Conservation (phyloP, 2,113 vertebrate species). For the Muntiacus reevesi region DNA sequence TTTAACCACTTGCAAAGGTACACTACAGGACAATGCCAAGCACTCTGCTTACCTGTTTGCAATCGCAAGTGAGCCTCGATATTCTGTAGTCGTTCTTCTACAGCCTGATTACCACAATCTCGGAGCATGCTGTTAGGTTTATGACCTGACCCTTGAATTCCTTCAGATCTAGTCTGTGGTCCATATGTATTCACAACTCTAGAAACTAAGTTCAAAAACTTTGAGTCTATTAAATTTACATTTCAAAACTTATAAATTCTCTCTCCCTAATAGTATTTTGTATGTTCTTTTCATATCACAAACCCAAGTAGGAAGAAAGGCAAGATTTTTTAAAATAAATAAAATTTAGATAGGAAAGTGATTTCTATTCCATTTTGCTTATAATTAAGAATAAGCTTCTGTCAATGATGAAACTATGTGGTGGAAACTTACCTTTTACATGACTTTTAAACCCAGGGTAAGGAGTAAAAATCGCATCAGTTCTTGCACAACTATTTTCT, state of each 20-base stretch:
- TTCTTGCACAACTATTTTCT: constrained; percentile 99
- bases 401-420: not conserved
- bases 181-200: constrained; percentile 96
- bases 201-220: constrained; percentile 85
- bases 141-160: constrained; percentile 79
- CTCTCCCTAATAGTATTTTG: not conserved
- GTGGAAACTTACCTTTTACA: constrained; percentile 89
- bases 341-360: constrained; percentile 16
- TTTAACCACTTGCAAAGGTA: not conserved
- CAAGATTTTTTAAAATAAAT: constrained; percentile 18
- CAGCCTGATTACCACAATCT: constrained; percentile 91
- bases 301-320: not conserved
- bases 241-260: constrained; percentile 27
- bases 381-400: not conserved
- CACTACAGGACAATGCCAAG: not conserved
- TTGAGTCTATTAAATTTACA: constrained; percentile 31
- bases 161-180: constrained; percentile 90
- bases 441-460: constrained; percentile 99
- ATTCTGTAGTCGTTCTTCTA: constrained; percentile 95
- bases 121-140: constrained; percentile 76
- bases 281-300: constrained; percentile 24
- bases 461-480: constrained; percentile 97
- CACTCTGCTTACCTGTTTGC: constrained; percentile 84
- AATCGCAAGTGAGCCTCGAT: constrained; percentile 95
- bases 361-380: constrained; percentile 28